Evolutionary conservation across 2,113 vertebrate species (phyloP), one percentile per base, ranked within the genome.

Genomic region (Castor canadensis): DNA sequence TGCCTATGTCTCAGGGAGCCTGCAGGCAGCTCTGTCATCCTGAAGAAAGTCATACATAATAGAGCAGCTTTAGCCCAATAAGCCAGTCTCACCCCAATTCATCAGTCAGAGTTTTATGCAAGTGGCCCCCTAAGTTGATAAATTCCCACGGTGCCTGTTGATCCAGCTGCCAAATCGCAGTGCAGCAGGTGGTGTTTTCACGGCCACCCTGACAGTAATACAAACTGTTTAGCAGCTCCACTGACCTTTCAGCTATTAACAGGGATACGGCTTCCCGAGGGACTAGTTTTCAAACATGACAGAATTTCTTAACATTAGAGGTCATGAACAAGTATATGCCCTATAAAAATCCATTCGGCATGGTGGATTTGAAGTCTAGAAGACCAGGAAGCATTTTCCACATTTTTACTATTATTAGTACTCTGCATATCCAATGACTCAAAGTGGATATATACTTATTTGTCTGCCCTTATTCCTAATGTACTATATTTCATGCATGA

Each of bases 121-220:
- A 98, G 98, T 98, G 98, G 98, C 98, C 99, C 97, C 99, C 99
- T 98, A 98, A 99, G 99, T 99, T 99, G 99, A 99, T 99, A 98
- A 99, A 99, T 99, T 99, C 99, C 99, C 99, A 99, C 99, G 99
- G 99, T 99, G 99, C 99, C 99, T 99, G 99, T 99, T 99, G 99
- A 99, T 99, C 99, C 99, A 99, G 99, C 99, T 99, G 99, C 99
- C 99, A 99, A 99, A 99, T 98, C 99, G 98, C 98, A 98, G 98
- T 99, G 98, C 98, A 99, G 99, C 99, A 99, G 99, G 99, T 99
- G 99, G 99, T 99, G 99, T 99, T 99, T 99, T 99, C 99, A 99
- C 98, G 99, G 99, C 99, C 99, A 99, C 99, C 99, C 99, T 99
- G 99, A 99, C 99, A 99, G 99, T 99, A 99, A 99, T 99, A 99